These are phyloP conservation scores for Myrmecobius fasciatus DNA, from an alignment of 2,113 vertebrate genomes.

Conservation along the genomic window DNA sequence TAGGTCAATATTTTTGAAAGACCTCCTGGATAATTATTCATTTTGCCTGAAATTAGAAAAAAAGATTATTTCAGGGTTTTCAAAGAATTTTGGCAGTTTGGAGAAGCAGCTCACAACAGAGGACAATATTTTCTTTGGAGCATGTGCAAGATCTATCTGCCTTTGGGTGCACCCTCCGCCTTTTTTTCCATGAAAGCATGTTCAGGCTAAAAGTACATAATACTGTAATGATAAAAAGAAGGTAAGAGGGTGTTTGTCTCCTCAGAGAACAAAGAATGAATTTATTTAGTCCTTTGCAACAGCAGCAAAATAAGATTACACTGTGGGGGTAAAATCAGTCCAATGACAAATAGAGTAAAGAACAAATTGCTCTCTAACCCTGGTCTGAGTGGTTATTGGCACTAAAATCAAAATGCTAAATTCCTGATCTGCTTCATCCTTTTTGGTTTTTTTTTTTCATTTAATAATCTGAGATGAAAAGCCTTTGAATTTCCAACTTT, in stretches of 20 bases:
- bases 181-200: slow-evolving; percentile 29
- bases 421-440: slow-evolving; percentile 22
- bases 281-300: slow-evolving; percentile 19
- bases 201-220: slow-evolving; percentile 58
- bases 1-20: not conserved
- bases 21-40: not conserved
- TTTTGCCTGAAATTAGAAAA: slow-evolving; percentile 6
- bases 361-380: slow-evolving; percentile 11
- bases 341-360: slow-evolving; percentile 44
- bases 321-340: not conserved
- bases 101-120: slow-evolving; percentile 57
- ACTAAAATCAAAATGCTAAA: slow-evolving; percentile 16
- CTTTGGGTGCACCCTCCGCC: slow-evolving; percentile 47
- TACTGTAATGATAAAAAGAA: slow-evolving; percentile 62
- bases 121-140: slow-evolving; percentile 67
- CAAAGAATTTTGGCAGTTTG: slow-evolving; percentile 62
- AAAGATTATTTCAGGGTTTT: slow-evolving; percentile 55
- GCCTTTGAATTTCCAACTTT: slow-evolving; percentile 43
- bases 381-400: not conserved
- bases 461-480: not conserved
- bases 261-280: slow-evolving; percentile 57
- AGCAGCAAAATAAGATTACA: slow-evolving; percentile 43
- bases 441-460: slow-evolving; percentile 40
- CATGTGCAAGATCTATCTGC: slow-evolving; percentile 11
- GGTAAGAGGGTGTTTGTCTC: slow-evolving; percentile 50